Evolutionary conservation across 2,113 vertebrate species (phyloP).

Genomic region (Scatophagus argus): DNA sequence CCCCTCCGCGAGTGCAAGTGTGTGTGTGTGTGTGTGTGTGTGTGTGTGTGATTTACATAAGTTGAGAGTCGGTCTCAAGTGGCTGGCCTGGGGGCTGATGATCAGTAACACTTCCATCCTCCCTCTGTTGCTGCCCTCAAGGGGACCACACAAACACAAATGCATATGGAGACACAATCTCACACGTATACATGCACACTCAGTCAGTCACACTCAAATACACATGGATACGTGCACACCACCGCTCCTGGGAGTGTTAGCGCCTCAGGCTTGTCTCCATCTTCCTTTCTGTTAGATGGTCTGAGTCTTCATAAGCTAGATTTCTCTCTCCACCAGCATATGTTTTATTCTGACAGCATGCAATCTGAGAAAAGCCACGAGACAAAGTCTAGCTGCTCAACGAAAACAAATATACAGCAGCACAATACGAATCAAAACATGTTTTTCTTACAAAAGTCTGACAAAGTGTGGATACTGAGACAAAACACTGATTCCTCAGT

Average conservation of each 20-base stretch:
- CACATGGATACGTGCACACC: background rate
- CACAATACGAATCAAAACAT: conserved; percentile 14
- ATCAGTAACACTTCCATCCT: conserved; percentile 59
- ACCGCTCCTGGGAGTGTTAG: conserved; percentile 39
- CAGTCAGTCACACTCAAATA: conserved; percentile 4
- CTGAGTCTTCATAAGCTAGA: conserved; percentile 46
- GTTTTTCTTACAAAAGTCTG: conserved; percentile 26
- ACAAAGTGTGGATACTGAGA: conserved; percentile 29
- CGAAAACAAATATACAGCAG: conserved; percentile 19
- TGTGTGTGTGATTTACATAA: conserved; percentile 57
- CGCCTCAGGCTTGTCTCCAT: conserved; percentile 63
- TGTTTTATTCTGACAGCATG: conserved; percentile 39
- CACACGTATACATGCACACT: background rate
- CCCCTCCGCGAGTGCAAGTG: conserved; percentile 8
- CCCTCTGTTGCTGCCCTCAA: conserved; percentile 39
- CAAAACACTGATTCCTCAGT: conserved; percentile 22
- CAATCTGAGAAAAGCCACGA: conserved; percentile 12
- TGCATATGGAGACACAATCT: background rate
- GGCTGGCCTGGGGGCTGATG: conserved; percentile 62
- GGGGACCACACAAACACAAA: conserved; percentile 37
- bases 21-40: conserved; percentile 10
- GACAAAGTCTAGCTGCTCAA: conserved; percentile 4
- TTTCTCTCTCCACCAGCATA: conserved; percentile 33
- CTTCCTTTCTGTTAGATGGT: conserved; percentile 42
- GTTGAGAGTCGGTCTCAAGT: conserved; percentile 53